Evolutionary conservation across 2,888 invertebrate genomes (phyloP), one percentile per base, ranked within the genome.

Genomic region (Apodemia hepburni): DNA sequence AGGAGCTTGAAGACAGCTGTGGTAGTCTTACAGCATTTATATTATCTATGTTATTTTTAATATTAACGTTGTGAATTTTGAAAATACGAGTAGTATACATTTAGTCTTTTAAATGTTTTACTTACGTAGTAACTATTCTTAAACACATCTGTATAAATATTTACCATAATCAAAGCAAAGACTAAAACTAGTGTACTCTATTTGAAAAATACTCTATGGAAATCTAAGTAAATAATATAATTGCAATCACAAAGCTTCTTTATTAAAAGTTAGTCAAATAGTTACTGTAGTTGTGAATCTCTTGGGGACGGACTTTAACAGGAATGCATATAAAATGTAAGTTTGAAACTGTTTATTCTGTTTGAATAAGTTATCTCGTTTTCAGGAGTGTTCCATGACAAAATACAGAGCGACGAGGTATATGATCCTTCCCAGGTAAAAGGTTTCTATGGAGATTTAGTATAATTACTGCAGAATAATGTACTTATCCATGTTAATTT

Each of bases 211-310:
- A 42, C 42, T 42, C 42, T 42, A 42, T 15, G 42, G 42, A 15
- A 6, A 6, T 15, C 15, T 42, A 42, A 42, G n/a, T 42, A 42
- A 42, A 42, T 42, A 42, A 42, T 15, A 42, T n/a, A 42, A 15
- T 4, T 12, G 42, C 42, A 42, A 42, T 42, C 15, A 18, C 49
- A 51, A 51, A 51, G 49, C 49, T 17, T 51, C 49, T 51, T 51
- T 51, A 54, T 54, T 54, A 27, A 54, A 54, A 54, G 54, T 54
- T 54, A 54, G 27, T 12, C 22, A 54, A 54, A 54, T 54, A 54
- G 22, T 54, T 22, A 27, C 54, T 54, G 27, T 22, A 54, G 54
- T 22, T 54, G 54, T 27, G 7, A 54, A 22, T 6, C 54, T 22
- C 54, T 54, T 12, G 54, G 54, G 54, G 27, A 42, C 54, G 6